Base-by-base conservation (phyloP, 2,797 vertebrate species). In the Artibeus lituratus region DNA sequence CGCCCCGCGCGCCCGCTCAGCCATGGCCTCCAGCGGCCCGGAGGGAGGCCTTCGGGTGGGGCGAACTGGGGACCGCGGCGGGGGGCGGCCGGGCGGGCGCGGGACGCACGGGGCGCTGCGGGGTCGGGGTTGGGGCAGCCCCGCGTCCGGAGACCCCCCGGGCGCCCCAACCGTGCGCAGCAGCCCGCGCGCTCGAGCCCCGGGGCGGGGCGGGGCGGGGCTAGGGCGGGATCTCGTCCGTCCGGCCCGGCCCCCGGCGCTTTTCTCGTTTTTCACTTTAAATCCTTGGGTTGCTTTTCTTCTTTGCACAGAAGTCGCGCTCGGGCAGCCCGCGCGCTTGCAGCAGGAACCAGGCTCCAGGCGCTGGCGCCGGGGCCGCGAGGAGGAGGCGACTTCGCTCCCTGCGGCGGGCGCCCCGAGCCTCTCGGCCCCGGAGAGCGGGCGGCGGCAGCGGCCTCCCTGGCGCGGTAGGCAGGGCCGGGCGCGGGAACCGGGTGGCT, bases 301-400 rank as follows among this genome's bases (percentile, higher is more conserved):
- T n/a, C 73, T 24, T 11, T 15, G 91, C 94, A 26, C 65, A 47
- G 24, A 57, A 95, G 95, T 95, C 87, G 96, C 87, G 90, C 92
- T 86, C 78, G 37, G 92, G 92, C 87, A 26, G 73, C 67, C 95
- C 29, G 94, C 37, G 87, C 94, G 94, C 97, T 97, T 62, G 70
- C 81, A 21, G 76, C 81, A 47, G 91, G 76, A 81, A 73, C 90
- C 87, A 81, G 89, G 95, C 95, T 97, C 95, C 95, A 85, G 92
- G 95, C 92, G 97, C 96, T 69, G 95, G 96, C 95, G 95, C 96
- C 95, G 77, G 96, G 94, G 96, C 95, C 94, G 69, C 92, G 81
- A 85, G 82, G 69, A 85, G 87, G 92, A 51, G 90, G 94, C 57
- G 96, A 62, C 91, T 96, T 69, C 70, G 77, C 80, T 90, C 67